Base-by-base conservation (phyloP, 2,113 vertebrate species). In the Plestiodon gilberti region DNA sequence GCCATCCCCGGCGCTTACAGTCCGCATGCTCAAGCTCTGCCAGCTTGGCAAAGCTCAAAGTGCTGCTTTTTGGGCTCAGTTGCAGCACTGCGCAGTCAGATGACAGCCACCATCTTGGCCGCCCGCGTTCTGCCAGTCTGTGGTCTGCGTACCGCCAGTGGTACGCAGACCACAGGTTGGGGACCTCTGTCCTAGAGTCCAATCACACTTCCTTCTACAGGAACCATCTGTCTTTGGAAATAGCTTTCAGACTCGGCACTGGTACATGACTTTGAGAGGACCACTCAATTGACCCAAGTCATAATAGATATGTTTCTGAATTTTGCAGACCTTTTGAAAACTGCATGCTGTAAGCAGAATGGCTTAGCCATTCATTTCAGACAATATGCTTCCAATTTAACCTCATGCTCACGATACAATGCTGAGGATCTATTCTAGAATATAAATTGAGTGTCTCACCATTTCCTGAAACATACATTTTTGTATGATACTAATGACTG, bases 261-360 rank as follows among this genome's bases (percentile, higher is more conserved):
- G 92, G 94, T 92, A 95, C 76, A 81, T 96, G 95, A 96, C 96
- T 95, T 95, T 96, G 93, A 95, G 94, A 95, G 96, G 93, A 94
- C 92, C 95, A 91, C 83, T 95, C 87, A 85, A 91, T 88, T 94
- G 91, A 91, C 88, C 85, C 84, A 92, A 88, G 69, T 82, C 93
- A 93, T 93, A 92, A 81, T 14, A 14, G 71, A 69, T 94, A 92
- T 52, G 76, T 81, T 94, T 88, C 74, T 93, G 15, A 3, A 48
- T 65, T 17, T 6, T n/a, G 18, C 20, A 43, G 38, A 43, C 33
- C 30, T 30, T 48, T 30, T 9, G 48, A 65, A 55, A 69, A 64
- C 9, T 43, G 40, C 15, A 15, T 59, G 14, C 3, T 43, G 20
- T 82, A 80, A 86, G 30, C 30, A 52, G 55, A n/a, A 61, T 23